Percentiles rank a stretch among this genome's conserved stretches.
Evolutionary conservation across 2,888 invertebrate genomes (phyloP).

Genomic region (Toxonevra muliebris): DNA sequence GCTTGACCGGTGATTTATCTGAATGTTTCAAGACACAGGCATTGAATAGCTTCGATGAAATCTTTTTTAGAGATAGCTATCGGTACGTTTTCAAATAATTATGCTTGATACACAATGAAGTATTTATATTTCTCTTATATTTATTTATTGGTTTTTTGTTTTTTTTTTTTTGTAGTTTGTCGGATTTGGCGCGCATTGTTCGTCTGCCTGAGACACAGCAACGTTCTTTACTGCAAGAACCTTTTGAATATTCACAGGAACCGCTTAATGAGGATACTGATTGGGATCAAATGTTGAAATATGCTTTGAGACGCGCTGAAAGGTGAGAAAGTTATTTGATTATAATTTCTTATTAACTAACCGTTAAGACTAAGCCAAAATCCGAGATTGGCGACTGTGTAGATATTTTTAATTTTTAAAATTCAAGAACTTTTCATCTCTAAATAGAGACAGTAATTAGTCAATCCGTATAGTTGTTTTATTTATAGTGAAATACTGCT

Average conservation of each 20-base stretch:
- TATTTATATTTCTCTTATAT: background rate
- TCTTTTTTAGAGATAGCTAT: constrained; percentile 75
- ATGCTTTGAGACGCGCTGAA: constrained; percentile 78
- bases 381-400: background rate
- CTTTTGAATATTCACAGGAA: constrained; percentile 77
- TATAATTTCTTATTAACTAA: too few relatives aligned
- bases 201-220: constrained; percentile 76
- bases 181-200: constrained; percentile 76
- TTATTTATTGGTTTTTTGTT: background rate
- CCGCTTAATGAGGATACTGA: constrained; percentile 79
- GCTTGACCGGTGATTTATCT: constrained; percentile 81
- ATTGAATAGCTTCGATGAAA: constrained; percentile 78
- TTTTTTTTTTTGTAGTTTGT: constrained; percentile 66
- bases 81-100: constrained; percentile 48
- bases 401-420: too few relatives aligned
- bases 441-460: too few relatives aligned
- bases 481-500: too few relatives aligned
- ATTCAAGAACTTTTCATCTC: too few relatives aligned
- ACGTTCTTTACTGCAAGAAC: constrained; percentile 74
- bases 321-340: constrained; percentile 61
- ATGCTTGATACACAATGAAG: background rate
- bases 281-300: constrained; percentile 84
- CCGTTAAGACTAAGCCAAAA: background rate
- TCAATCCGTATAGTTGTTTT: too few relatives aligned
- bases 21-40: constrained; percentile 88